Evolutionary conservation across 2,113 vertebrate genomes (phyloP), one percentile per base, ranked within the genome.

Genomic region (Coturnix japonica): DNA sequence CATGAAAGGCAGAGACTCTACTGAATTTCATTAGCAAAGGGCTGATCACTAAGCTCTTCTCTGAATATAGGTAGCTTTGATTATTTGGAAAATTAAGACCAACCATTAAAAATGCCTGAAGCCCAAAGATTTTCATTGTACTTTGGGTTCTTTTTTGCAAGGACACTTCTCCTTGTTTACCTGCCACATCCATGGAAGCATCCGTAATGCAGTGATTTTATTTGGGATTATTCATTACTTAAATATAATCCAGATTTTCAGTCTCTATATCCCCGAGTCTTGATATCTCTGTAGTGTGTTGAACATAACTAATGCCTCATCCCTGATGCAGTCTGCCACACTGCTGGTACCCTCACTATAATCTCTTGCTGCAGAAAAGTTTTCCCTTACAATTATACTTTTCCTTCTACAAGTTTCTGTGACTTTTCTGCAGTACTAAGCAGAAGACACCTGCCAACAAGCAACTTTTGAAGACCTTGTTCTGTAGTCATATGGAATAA

Each of bases 261-360:
- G 37, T 66, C 25, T 7, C 37, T 49, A 16, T 19, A 79, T 60
- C 13, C 13, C 26, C 31, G 63, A 69, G 51, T 60, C 46, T 70
- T 39, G 39, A 13, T 44, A 65, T 11, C 23, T 54, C 43, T 60
- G 43, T 37, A 49, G 26, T 11, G 15, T 33, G 53, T 19, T 57
- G 54, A 63, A 69, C 0, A 0, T 37, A 57, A 69, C 43, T 9
- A 41, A 35, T 0, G 2, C 23, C 15, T 77, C 49, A n/a, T 51
- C 28, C 11, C 19, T 12, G 31, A 31, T 0, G 0, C 56, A 35
- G 37, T 43, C 69, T 70, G 39, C 47, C 1, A 0, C 13, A 8
- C 22, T 54, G 59, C 46, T 0, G 2, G 41, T 51, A 76, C 59
- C 64, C 64, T 57, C 23, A 2, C 28, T 31, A 35, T 26, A 33